Conservation (phyloP, 2,113 vertebrate species). For the Chaetorhynchus papuensis region DNA sequence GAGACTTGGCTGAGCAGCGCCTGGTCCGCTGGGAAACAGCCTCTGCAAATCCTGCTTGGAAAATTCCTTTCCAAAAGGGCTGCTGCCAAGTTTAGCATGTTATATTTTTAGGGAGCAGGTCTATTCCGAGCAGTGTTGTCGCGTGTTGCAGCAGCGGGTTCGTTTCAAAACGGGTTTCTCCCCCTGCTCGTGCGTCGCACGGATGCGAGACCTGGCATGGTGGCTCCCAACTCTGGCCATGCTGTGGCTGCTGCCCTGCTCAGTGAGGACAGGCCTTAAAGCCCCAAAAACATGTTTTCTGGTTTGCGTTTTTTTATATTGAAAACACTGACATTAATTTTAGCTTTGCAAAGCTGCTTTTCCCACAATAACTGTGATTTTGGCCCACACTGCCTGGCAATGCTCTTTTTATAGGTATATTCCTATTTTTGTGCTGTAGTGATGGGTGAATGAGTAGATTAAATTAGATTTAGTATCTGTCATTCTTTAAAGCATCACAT, state of each 20-base stretch:
- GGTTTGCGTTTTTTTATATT: background rate
- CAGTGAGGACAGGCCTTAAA: background rate
- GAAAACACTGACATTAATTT: conserved; percentile 31
- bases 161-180: background rate
- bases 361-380: conserved; percentile 41
- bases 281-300: background rate
- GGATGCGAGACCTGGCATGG: background rate
- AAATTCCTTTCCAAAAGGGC: conserved; percentile 49
- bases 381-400: conserved; percentile 40
- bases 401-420: conserved; percentile 58
- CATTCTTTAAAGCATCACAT: conserved; percentile 4
- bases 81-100: conserved; percentile 34
- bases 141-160: background rate
- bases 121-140: background rate
- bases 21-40: background rate
- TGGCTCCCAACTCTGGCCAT: background rate
- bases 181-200: background rate
- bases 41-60: conserved; percentile 40
- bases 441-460: conserved; percentile 53
- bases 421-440: conserved; percentile 40
- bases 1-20: background rate
- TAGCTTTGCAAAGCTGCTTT: conserved; percentile 28
- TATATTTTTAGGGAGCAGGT: conserved; percentile 38
- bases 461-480: conserved; percentile 48
- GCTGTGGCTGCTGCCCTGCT: background rate